phyloP scores from a whole-genome alignment of 1,140 invertebrate genomes.

The Drosophila sturtevanti region DNA sequence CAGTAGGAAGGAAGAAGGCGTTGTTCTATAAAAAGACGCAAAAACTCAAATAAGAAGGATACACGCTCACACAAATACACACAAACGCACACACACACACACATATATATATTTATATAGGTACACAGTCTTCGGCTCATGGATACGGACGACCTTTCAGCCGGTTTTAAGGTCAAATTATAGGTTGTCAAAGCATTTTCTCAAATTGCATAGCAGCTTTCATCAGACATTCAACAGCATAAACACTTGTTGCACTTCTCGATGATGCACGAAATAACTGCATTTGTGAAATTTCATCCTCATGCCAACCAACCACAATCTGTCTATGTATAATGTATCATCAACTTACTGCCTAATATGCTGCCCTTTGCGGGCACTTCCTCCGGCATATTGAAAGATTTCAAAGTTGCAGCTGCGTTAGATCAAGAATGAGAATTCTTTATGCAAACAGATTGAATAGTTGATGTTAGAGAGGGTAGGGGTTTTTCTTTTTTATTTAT shows the following conservation, averaged over 20 bases:
- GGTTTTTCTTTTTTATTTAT: not conserved
- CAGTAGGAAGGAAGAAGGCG: conserved; percentile 13
- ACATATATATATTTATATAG: conserved; percentile 10
- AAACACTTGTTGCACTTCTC: conserved; percentile 65
- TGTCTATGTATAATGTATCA: not conserved
- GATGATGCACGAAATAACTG: conserved; percentile 54
- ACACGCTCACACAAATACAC: conserved; percentile 24
- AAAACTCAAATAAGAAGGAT: conserved; percentile 56
- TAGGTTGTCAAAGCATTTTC: conserved; percentile 26
- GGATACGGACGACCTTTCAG: conserved; percentile 64
- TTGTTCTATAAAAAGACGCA: conserved; percentile 57
- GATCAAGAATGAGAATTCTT: conserved; percentile 33
- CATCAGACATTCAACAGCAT: conserved; percentile 25
- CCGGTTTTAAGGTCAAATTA: conserved; percentile 65
- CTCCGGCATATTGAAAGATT: conserved; percentile 57
- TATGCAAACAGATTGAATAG: conserved; percentile 24
- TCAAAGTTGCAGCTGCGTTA: conserved; percentile 9
- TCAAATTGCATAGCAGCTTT: conserved; percentile 13
- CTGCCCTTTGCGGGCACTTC: conserved; percentile 76
- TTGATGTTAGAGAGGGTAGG: conserved; percentile 11
- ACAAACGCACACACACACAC: conserved; percentile 8
- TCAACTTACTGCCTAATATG: conserved; percentile 79
- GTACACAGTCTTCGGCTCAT: conserved; percentile 23
- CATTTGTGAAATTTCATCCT: conserved; percentile 47
- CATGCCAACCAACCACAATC: not conserved